Base-by-base conservation (phyloP, 2,888 invertebrate genomes). In the Limnephilus lunatus region DNA sequence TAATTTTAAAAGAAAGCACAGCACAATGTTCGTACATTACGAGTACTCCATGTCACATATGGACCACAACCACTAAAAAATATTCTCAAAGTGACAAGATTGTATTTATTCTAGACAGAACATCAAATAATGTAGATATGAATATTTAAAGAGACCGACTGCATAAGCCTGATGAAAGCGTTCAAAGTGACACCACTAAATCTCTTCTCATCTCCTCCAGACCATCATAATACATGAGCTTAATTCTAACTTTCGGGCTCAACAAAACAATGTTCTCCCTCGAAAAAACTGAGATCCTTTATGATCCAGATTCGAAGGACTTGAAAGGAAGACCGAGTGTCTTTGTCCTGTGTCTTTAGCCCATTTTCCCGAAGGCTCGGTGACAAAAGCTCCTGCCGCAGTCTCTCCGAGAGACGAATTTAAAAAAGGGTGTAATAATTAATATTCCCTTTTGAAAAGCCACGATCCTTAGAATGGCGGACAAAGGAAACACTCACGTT, bases 401-500 rank as follows among this genome's bases (percentile, higher is more conserved):
- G 86, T 31, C 30, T 39, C 35, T 80, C 88, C 44, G 30, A n/a
- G 81, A 80, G 88, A 89, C 86, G 30, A 44, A 86, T 86, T 89
- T 89, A 80, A 80, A 80, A 89, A 89, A 80, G 88, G 88, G 68
- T 80, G 80, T 89, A 89, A 68, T 68, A 25, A 89, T 89, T 89
- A 89, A 89, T 89, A 89, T 89, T 89, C 81, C 25, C 81, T 80
- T 32, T 80, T 89, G 12, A 80, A 89, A 89, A 32, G 88, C 68
- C 88, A 89, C 88, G 68, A 80, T 89, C 86, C 35, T 80, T 80
- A 80, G 80, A 80, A 89, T 81, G 88, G 80, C 14, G 80, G 81
- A 89, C 80, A 89, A 89, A 89, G 35, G 88, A 89, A 89, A 89
- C 80, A 89, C 80, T 89, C 80, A 19, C 32, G 88, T 89, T 89